phyloP scores from a whole-genome alignment of 1,140 invertebrate species.

The Samia ricini region DNA sequence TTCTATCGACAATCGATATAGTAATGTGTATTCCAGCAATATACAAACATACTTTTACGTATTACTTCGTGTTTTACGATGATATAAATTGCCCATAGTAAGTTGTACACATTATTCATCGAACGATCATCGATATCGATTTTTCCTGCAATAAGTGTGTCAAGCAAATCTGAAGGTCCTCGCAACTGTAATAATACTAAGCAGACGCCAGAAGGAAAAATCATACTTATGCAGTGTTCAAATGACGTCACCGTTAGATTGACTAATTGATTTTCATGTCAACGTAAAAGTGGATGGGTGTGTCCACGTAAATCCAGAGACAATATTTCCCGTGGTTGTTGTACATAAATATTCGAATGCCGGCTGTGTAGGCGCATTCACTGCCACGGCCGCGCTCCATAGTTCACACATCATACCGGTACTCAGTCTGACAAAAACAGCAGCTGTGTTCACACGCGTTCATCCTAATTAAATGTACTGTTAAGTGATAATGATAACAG shows the following conservation, averaged over 20 bases:
- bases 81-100: too few species aligned
- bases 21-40: too few species aligned
- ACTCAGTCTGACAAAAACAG: constrained; percentile 18
- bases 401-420: background rate
- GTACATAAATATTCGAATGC: constrained; percentile 23
- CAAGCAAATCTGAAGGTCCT: background rate
- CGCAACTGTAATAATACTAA: background rate
- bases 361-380: constrained; percentile 22
- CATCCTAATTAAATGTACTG: constrained; percentile 7
- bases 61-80: too few species aligned
- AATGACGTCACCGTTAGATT: background rate
- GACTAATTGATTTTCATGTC: constrained; percentile 1
- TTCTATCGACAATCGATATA: too few species aligned
- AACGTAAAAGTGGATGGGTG: constrained; percentile 7
- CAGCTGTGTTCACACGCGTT: background rate
- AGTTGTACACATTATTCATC: background rate
- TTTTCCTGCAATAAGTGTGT: background rate
- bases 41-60: too few species aligned
- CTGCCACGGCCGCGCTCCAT: constrained; percentile 26
- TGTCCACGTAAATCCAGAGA: constrained; percentile 2
- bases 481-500: constrained; percentile 9
- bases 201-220: background rate
- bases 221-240: background rate
- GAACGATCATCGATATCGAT: background rate
- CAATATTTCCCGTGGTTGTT: constrained; percentile 1